phyloP scores from a whole-genome alignment of 2,113 vertebrate genomes.

The Penelope pileata region DNA sequence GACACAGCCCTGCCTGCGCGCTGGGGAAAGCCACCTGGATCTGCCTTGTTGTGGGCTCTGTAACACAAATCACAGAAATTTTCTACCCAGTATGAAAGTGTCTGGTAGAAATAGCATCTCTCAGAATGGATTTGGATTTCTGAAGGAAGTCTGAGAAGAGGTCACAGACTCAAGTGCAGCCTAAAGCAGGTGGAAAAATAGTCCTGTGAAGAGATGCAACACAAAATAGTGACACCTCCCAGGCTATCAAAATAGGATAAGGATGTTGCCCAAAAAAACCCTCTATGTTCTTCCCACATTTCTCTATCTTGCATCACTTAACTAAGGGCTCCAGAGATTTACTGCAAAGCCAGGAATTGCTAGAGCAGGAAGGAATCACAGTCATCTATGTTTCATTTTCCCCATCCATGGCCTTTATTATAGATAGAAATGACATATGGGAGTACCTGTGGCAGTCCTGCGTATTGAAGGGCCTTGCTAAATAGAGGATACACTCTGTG shows the following conservation, averaged over 20 bases:
- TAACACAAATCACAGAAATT: not conserved
- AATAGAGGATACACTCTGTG: not conserved
- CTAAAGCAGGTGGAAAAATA: not conserved
- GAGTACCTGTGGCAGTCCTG: not conserved
- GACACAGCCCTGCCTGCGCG: not conserved
- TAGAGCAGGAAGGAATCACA: not conserved
- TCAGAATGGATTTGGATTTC: not conserved
- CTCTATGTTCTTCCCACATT: not conserved
- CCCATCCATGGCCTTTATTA: not conserved
- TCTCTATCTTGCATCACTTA: not conserved
- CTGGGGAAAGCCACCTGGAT: not conserved
- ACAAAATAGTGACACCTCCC: not conserved
- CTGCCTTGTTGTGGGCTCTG: not conserved
- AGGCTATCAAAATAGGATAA: accelerated
- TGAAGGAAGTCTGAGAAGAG: not conserved
- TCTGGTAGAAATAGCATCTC: not conserved
- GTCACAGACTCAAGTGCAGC: not conserved
- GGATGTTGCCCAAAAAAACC: not conserved
- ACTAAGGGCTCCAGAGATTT: not conserved
- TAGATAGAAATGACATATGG: not conserved
- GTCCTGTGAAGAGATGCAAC: not conserved
- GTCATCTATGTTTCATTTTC: not conserved
- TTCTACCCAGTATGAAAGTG: not conserved
- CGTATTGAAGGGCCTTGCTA: not conserved
- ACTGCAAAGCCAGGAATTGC: not conserved